Evolutionary conservation across 1,140 invertebrate species (phyloP), one percentile per base, ranked within the genome.

Genomic region (Chymomyza costata): DNA sequence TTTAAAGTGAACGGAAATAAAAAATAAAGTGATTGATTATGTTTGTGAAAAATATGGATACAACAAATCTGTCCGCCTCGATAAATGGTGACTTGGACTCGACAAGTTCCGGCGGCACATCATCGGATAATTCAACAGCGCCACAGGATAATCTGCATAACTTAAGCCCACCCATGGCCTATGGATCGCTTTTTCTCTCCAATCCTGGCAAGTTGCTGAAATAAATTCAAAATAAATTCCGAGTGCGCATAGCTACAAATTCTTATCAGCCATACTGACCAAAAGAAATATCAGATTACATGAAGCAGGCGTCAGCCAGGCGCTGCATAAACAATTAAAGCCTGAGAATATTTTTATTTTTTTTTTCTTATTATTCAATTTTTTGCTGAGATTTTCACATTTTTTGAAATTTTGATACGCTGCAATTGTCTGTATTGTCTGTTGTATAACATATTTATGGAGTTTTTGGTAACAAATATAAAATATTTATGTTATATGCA

Each of bases 11-110:
- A 14, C 11, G 13, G 13, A 34, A 34, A 34, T n/a, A n/a, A 34
- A 34, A 34, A 6, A 34, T 6, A 34, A 11, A 34, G 13, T 11
- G 7, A 8, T 10, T 28, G 25, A 15, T 11, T 17, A 84, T 84
- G 82, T 84, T 84, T 63, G 78, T 76, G 3, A 84, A 80, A 40
- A 81, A 65, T 47, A 84, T 84, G 82, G 69, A 84, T 47, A 66
- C 53, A 30, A 66, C 69, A 10, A 82, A 63, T 56, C 52, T 82
- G 17, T 82, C 78, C 31, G 74, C 74, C 2, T 74, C 74, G 11
- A 69, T 84, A 1, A 56, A 61, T 44, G 82, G 82, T 5, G 83
- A 85, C 40, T 56, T 85, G 54, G 83, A 85, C 25, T 85, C 83
- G 0, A 85, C 83, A 16, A 84, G 82, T 49, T 85, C 83, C 67